A percentile compares a stretch with the other conserved stretches of the same genome.
Conservation (phyloP, 2,888 invertebrate species). For the Nowickia ferox region DNA sequence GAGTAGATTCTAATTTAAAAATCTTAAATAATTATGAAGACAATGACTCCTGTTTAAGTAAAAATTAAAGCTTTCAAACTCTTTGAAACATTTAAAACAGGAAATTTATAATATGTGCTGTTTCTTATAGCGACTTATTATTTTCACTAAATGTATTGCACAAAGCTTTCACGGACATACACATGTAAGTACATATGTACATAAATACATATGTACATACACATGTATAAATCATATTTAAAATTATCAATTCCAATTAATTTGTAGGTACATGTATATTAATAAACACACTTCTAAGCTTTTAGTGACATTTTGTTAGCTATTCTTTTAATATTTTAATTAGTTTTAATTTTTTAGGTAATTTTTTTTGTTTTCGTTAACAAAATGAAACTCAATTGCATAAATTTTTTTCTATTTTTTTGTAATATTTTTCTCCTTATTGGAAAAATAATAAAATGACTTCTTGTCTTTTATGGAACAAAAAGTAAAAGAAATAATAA, state of each 20-base stretch:
- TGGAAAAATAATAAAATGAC: conserved; percentile 67
- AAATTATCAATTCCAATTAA: neutral
- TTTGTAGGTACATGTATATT: neutral
- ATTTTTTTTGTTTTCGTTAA: conserved; percentile 54
- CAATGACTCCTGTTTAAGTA: neutral
- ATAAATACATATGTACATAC: too few relatives aligned
- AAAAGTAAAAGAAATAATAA: neutral
- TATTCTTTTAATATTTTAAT: conserved; percentile 25
- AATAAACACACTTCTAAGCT: conserved; percentile 54
- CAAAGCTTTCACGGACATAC: conserved; percentile 46
- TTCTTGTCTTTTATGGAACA: conserved; percentile 58
- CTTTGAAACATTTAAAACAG: conserved; percentile 35
- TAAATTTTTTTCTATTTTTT: conserved; percentile 38
- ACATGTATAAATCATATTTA: conserved; percentile 20
- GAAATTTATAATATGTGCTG: conserved; percentile 5
- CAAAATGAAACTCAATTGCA: conserved; percentile 20
- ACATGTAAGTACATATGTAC: too few relatives aligned
- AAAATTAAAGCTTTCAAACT: conserved; percentile 23
- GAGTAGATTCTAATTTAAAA: neutral
- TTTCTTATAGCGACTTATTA: neutral
- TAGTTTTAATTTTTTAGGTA: conserved; percentile 54
- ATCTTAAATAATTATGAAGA: neutral
- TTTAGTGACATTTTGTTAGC: conserved; percentile 55
- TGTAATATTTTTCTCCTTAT: conserved; percentile 12
- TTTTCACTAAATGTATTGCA: conserved; percentile 57